Evolutionary conservation across 2,888 invertebrate genomes (phyloP).

Genomic region (Allacma fusca): DNA sequence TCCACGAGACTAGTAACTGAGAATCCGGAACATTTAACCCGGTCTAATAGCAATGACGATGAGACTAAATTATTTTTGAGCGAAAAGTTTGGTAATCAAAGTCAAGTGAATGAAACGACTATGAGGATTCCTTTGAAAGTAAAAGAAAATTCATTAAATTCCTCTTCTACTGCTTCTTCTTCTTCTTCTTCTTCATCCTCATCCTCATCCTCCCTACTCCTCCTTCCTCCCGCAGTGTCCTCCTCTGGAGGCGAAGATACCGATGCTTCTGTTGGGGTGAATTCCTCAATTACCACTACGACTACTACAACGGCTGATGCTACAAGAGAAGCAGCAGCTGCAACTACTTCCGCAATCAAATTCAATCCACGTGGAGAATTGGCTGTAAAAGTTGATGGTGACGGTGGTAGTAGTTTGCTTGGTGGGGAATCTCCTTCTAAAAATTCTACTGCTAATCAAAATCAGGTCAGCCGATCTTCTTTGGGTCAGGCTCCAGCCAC

Average conservation of each 20-base stretch:
- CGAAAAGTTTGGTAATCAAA: constrained; percentile 46
- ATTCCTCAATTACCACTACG: constrained; percentile 17
- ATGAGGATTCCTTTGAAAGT: constrained; percentile 16
- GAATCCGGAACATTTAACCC: constrained; percentile 22
- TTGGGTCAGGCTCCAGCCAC: constrained; percentile 28
- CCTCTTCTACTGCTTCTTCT: constrained; percentile 7
- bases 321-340: background rate
- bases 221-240: background rate
- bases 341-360: constrained; percentile 17
- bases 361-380: constrained; percentile 24
- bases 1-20: constrained; percentile 35
- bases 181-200: constrained; percentile 17
- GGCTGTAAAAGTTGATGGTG: constrained; percentile 32
- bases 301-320: background rate
- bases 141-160: constrained; percentile 41
- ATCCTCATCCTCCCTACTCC: constrained; percentile 16
- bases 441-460: constrained; percentile 11
- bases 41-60: background rate
- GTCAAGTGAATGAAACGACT: constrained; percentile 37
- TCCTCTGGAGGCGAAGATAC: constrained; percentile 1
- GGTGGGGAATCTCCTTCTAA: constrained; percentile 23
- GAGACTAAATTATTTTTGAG: constrained; percentile 41
- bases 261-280: constrained; percentile 10
- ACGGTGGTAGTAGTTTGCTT: constrained; percentile 31
- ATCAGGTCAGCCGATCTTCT: constrained; percentile 27